Percentiles rank a stretch among this genome's conserved stretches.
Conservation (phyloP, 2,888 invertebrate species). For the Anorthoa munda region DNA sequence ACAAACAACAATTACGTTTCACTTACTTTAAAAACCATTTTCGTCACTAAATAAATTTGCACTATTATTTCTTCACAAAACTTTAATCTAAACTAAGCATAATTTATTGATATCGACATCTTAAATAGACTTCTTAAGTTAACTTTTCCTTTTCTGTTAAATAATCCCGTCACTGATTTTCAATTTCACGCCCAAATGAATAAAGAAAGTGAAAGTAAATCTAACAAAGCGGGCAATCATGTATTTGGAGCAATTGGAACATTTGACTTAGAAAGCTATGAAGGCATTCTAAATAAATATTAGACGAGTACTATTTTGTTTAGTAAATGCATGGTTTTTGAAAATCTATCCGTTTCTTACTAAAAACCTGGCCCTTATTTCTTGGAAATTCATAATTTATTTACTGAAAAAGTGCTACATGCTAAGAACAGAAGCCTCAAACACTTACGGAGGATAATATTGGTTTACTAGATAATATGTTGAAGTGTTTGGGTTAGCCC, state of each 20-base stretch:
- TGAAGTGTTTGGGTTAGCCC: too few relatives aligned
- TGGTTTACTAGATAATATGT: background rate
- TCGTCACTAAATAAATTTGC: constrained; percentile 35
- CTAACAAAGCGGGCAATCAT: constrained; percentile 51
- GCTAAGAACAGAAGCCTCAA: background rate
- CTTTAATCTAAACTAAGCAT: constrained; percentile 71
- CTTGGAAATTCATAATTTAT: background rate
- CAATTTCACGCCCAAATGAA: constrained; percentile 84
- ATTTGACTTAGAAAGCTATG: constrained; percentile 31
- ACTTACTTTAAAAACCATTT: constrained; percentile 76
- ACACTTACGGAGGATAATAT: background rate
- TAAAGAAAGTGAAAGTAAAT: constrained; percentile 84
- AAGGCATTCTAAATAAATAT: constrained; percentile 13
- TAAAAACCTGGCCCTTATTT: too few relatives aligned
- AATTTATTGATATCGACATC: constrained; percentile 65
- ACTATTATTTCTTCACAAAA: constrained; percentile 59
- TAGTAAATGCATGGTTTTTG: background rate
- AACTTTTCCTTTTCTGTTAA: constrained; percentile 72
- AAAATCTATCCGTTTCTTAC: too few relatives aligned
- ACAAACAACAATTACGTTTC: background rate
- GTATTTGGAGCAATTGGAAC: constrained; percentile 55
- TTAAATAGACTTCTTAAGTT: constrained; percentile 76
- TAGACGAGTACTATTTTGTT: background rate
- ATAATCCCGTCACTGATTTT: constrained; percentile 73
- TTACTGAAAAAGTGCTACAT: too few relatives aligned